Evolutionary conservation across 2,797 vertebrate genomes (phyloP).

Genomic region (Pitangus sulphuratus): DNA sequence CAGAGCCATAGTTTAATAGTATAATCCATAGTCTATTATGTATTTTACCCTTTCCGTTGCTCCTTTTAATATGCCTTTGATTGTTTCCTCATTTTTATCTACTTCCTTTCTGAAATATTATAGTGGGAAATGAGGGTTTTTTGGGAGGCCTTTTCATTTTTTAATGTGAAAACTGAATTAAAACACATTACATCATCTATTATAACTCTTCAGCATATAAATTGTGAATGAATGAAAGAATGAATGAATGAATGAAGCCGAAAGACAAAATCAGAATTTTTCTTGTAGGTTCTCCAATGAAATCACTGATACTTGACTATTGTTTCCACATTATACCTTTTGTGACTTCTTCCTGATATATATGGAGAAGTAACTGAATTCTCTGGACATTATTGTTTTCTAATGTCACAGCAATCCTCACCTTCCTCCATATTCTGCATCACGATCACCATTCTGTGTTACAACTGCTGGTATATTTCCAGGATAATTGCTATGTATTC

Average conservation of each 20-base stretch:
- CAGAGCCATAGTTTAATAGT: conserved; percentile 1
- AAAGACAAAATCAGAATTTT: not conserved
- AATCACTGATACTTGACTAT: not conserved
- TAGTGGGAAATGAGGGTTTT: not conserved
- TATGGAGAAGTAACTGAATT: not conserved
- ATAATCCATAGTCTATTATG: conserved; percentile 24
- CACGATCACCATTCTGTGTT: not conserved
- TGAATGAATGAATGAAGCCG: not conserved
- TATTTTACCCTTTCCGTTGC: not conserved
- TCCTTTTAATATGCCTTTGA: conserved; percentile 50
- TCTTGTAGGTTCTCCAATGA: not conserved
- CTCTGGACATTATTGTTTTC: not conserved
- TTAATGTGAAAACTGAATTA: not conserved
- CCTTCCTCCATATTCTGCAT: not conserved
- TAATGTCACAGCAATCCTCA: not conserved
- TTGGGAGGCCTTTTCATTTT: conserved; percentile 6
- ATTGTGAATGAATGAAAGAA: not conserved
- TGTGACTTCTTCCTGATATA: not conserved
- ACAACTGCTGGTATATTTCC: not conserved
- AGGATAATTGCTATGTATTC: not conserved
- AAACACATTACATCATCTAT: not conserved
- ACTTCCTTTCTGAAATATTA: conserved; percentile 40
- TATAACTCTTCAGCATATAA: not conserved
- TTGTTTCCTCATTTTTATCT: conserved; percentile 56
- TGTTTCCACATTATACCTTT: not conserved